Evolutionary conservation across 2,797 vertebrate genomes (phyloP), one percentile per base, ranked within the genome.

Genomic region (Urophycis tenuis): DNA sequence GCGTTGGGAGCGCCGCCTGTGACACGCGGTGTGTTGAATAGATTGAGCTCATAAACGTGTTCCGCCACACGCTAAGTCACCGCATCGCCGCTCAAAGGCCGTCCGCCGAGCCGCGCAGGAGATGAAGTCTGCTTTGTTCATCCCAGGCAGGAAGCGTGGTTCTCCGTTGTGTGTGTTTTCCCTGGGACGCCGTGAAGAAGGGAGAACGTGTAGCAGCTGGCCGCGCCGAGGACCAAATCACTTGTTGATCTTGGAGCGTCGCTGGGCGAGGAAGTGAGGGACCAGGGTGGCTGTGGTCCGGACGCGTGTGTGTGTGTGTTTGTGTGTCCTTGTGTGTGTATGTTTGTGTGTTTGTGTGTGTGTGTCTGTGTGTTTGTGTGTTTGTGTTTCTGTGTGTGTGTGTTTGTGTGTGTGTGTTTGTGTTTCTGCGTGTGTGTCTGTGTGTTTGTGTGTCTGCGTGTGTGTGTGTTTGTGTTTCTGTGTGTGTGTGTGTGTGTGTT

Each of bases 1-100:
- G 80, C 81, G 86, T 87, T 87, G 88, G 81, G 86, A 86, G 89
- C 86, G 84, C 90, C 86, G 88, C 83, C 31, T 81, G 82, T 87
- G 87, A 90, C 91, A 91, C 83, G 29, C 53, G 88, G 92, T 88
- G 86, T 86, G 70, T 77, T 82, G 83, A 84, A n/a, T 22, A 53
- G 49, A 53, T n/a, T n/a, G 49, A 53, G 49, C 7, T 53, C 22
- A 53, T n/a, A 53, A 53, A n/a, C 49, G 0, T 7, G 49, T 53
- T 53, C n/a, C 1, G 49, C n/a, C 49, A 53, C 49, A 53, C 49
- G n/a, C 49, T 53, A 7, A 22, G 19, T 53, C 49, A n/a, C 22
- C 1, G 49, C 5, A 22, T 11, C 41, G 17, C 41, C 15, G 41
- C 17, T 45, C 5, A 45, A 45, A 15, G 14, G 5, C 41, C 15